Base-by-base conservation (phyloP, 2,113 vertebrate species). In the Trogon surrucura region DNA sequence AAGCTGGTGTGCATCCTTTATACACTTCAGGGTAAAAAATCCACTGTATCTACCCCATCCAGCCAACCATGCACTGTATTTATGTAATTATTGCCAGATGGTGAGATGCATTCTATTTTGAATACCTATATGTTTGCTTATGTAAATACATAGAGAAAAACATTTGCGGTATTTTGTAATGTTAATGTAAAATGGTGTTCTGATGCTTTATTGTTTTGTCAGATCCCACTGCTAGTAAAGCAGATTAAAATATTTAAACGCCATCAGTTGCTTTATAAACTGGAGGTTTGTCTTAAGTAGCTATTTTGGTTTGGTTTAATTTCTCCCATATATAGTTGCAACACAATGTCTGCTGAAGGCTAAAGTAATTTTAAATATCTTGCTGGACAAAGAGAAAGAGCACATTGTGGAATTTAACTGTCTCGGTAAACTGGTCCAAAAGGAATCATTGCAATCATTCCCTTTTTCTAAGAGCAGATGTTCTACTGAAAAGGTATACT, bases 71-170 rank as follows among this genome's bases (percentile, higher is more conserved):
- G 88, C 89, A 94, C 94, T 97, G 91, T 94, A 97, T 65, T 70
- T 95, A 88, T 54, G 88, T 94, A 96, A 96, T 91, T 97, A 91
- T 45, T 96, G 91, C 95, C 95, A 95, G 93, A 88, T 0, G 0
- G 81, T 94, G 91, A 96, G 73, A 95, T 95, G 91, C 97, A 96
- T 97, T 97, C 93, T 96, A 97, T 98, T 97, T 95, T 96, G 96
- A 97, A 89, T 97, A 95, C 84, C 67, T 89, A 64, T 82, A 89
- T 80, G 94, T 96, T 95, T 82, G 92, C 92, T 71, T 96, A 93
- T 95, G 61, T 96, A 96, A 96, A 96, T 91, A 96, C 56, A 93
- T 61, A 77, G 22, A 97, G 95, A 94, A 96, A 96, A 93, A 97
- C 47, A 16, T 66, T 95, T 96, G 81, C 61, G 93, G 95, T 95